Percentiles rank a stretch among this genome's conserved stretches.
These are phyloP conservation scores for Lutjanus argentimaculatus DNA, from an alignment of 2,797 vertebrate species.

Conservation along the genomic window DNA sequence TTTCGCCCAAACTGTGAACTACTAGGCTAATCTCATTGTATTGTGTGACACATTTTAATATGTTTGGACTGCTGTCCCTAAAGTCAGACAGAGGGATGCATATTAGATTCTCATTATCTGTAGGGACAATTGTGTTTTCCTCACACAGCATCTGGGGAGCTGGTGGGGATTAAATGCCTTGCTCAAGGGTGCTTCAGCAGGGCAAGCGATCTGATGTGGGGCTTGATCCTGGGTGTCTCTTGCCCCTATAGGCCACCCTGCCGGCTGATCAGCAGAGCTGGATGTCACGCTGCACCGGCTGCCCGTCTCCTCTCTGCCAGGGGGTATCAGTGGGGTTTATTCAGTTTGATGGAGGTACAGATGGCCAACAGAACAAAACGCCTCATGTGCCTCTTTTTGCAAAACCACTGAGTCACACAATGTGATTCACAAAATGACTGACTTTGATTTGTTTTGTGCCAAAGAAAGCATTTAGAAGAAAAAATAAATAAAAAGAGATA, in stretches of 20 bases:
- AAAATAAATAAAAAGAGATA: not conserved
- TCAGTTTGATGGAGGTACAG: slow-evolving; percentile 71
- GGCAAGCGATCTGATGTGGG: not conserved
- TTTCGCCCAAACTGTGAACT: slow-evolving; percentile 37
- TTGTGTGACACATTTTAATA: slow-evolving; percentile 18
- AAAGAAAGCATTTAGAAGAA: slow-evolving; percentile 47
- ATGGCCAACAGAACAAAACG: slow-evolving; percentile 65
- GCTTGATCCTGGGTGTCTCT: slow-evolving; percentile 25
- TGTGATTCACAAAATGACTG: slow-evolving; percentile 73
- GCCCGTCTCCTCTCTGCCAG: slow-evolving; percentile 57
- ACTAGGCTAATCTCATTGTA: slow-evolving; percentile 33
- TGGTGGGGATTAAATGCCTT: slow-evolving; percentile 28
- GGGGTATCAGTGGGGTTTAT: slow-evolving; percentile 66
- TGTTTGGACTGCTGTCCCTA: slow-evolving; percentile 3
- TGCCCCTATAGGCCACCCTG: slow-evolving; percentile 17
- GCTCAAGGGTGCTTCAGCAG: slow-evolving; percentile 34
- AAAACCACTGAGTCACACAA: slow-evolving; percentile 71
- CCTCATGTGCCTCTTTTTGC: slow-evolving; percentile 61
- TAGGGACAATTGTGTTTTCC: slow-evolving; percentile 6
- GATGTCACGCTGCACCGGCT: slow-evolving; percentile 68
- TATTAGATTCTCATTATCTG: slow-evolving; percentile 20
- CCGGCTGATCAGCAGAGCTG: slow-evolving; percentile 54
- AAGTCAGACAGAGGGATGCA: slow-evolving; percentile 9
- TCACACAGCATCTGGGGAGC: slow-evolving; percentile 33
- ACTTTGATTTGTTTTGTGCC: slow-evolving; percentile 52